Evolutionary conservation across 2,888 invertebrate genomes (phyloP).

Genomic region (Pristionchus japonicus): DNA sequence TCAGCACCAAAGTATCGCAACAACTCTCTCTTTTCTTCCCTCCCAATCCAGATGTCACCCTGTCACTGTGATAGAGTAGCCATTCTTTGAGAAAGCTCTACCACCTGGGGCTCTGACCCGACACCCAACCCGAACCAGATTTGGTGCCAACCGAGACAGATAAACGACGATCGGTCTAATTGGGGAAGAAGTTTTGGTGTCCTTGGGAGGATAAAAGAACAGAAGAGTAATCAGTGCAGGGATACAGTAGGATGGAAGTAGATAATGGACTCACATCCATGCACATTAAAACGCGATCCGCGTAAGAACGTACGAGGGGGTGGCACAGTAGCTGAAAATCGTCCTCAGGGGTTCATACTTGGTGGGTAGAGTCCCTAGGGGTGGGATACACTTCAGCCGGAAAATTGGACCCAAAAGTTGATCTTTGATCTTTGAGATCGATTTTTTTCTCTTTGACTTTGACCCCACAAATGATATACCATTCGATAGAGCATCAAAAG

Average conservation of each 20-base stretch:
- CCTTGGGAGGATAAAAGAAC: conserved; percentile 23
- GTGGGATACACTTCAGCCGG: no score
- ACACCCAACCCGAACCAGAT: background rate
- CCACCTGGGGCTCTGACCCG: background rate
- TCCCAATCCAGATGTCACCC: background rate
- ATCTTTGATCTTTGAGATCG: no score
- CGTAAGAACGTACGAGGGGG: no score
- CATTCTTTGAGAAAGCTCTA: conserved; percentile 3
- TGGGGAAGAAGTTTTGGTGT: background rate
- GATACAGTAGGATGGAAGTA: conserved; percentile 14
- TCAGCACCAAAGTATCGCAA: conserved; percentile 11
- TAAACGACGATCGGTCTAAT: background rate
- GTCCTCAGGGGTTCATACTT: no score
- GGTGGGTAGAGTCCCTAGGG: no score
- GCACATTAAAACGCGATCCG: conserved; percentile 19
- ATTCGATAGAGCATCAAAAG: no score
- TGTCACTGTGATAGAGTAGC: conserved; percentile 33
- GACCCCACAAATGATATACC: no score
- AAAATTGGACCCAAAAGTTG: no score
- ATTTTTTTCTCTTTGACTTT: no score
- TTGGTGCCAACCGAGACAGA: background rate
- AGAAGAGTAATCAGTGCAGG: conserved; percentile 22
- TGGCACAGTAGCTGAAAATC: no score
- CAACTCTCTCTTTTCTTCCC: background rate
- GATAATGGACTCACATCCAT: conserved; percentile 21